Evolutionary conservation across 1,140 invertebrate genomes (phyloP), one percentile per base, ranked within the genome.

Genomic region (Pseudomyrmex flavicornis): DNA sequence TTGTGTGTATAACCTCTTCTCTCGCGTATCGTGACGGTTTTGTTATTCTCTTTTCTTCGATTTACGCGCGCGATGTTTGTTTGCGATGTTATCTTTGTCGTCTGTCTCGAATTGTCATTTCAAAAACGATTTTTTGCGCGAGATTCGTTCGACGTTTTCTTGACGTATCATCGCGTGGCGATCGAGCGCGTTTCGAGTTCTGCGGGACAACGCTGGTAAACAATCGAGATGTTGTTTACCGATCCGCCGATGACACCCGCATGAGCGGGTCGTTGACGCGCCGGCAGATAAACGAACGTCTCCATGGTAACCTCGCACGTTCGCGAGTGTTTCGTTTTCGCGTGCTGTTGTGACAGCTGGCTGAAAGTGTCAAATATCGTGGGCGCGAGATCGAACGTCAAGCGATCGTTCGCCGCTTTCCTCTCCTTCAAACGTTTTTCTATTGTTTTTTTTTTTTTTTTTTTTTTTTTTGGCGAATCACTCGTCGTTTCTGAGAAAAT

Each of bases 231-330:
- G n/a, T 80, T 82, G 83, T 84, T 85, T 83, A 83, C 69, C 54
- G 76, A 84, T 62, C 9, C 44, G 12, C 58, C 70, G 10, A 79
- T 66, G 58, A 59, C 58, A 62, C 12, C 35, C 59, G 61, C 61
- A 15, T 65, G 61, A 20, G 59, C 44, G 70, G 35, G 35, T 85
- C 79, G 58, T 83, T 82, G 79, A 85, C 84, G 84, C 22, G 84
- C 54, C 69, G 82, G 63, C 26, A 46, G 58, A 85, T 83, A 83
- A 83, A 85, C 72, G 65, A 83, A 46, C 80, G 70, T 76, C 66
- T 15, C 56, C 74, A 85, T 83, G 73, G 82, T 5, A 85, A 85
- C 84, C 56, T 48, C 56, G 17, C n/a, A 68, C 62, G 80, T 75
- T 54, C n/a, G 56, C 58, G 46, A 63, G 56, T 15, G 15, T 77